phyloP scores from a whole-genome alignment of 2,113 vertebrate genomes.

The Marmota flaviventris region DNA sequence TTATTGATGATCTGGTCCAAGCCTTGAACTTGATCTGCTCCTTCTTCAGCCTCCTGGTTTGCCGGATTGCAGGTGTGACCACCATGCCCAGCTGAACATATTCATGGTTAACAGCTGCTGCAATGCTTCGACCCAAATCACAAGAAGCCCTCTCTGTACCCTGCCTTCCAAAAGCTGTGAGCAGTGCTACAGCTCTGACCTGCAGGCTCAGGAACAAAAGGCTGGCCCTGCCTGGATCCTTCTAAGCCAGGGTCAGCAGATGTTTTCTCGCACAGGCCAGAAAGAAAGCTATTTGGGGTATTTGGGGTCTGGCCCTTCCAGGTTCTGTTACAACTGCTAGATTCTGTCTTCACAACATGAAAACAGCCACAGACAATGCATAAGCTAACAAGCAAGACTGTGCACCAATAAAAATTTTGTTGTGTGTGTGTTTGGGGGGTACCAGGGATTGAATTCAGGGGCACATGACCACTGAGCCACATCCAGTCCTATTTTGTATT shows the following conservation, averaged over 20 bases:
- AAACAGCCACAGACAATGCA: not conserved
- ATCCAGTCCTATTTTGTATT: no score
- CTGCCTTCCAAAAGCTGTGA: constrained; percentile 27
- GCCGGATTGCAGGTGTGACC: no score
- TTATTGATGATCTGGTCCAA: no score
- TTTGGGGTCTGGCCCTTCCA: not conserved
- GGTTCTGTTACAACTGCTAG: not conserved
- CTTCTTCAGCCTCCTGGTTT: no score
- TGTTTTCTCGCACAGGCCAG: not conserved
- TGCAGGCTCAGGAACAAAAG: constrained; percentile 13
- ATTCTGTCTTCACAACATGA: not conserved
- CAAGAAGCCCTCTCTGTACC: constrained; percentile 65
- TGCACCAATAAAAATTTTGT: not conserved
- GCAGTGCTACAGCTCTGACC: not conserved
- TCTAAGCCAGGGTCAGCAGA: not conserved
- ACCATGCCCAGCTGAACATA: not conserved
- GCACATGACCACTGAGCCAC: no score
- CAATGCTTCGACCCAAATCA: constrained; percentile 57
- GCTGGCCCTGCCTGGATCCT: not conserved
- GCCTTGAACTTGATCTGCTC: no score
- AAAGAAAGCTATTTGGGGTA: not conserved
- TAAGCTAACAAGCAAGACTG: not conserved
- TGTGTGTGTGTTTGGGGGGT: no score
- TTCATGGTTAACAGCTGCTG: constrained; percentile 80
- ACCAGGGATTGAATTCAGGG: no score